Conservation (phyloP, 2,888 invertebrate species). For the Prosapia bicincta region DNA sequence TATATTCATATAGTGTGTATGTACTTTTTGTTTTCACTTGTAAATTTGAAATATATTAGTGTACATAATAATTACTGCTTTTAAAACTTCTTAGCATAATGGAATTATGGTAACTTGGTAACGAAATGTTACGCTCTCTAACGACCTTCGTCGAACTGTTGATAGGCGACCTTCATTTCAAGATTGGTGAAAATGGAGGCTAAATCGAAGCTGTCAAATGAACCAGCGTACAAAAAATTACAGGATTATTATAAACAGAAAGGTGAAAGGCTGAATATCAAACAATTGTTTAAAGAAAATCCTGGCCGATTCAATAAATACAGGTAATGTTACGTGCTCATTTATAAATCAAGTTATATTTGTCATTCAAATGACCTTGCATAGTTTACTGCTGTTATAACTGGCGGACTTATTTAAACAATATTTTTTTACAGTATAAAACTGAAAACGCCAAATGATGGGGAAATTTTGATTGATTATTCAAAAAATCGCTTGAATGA, state of each 20-base stretch:
- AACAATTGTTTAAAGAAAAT: constrained; percentile 77
- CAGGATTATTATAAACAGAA: constrained; percentile 68
- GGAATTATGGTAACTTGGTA: background rate
- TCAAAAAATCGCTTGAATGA: constrained; percentile 93
- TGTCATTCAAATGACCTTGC: constrained; percentile 20
- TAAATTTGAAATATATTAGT: too few relatives aligned
- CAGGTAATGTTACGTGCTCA: constrained; percentile 59
- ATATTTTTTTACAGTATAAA: constrained; percentile 56
- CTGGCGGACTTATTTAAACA: constrained; percentile 20
- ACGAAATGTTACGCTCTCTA: background rate
- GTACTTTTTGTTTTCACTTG: too few relatives aligned
- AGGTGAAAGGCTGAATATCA: constrained; percentile 74
- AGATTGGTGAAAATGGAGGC: constrained; percentile 47
- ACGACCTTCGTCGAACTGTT: background rate
- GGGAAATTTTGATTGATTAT: constrained; percentile 90
- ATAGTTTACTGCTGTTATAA: background rate
- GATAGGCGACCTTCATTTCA: background rate
- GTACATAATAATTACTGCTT: too few relatives aligned
- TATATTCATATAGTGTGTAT: too few relatives aligned
- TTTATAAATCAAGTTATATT: background rate
- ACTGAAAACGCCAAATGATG: constrained; percentile 77
- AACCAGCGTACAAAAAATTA: constrained; percentile 71
- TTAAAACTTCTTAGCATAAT: too few relatives aligned
- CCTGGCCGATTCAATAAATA: constrained; percentile 80
- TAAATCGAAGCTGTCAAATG: constrained; percentile 56